Evolutionary conservation across 1,140 invertebrate genomes (phyloP).

Genomic region (Spodoptera frugiperda): DNA sequence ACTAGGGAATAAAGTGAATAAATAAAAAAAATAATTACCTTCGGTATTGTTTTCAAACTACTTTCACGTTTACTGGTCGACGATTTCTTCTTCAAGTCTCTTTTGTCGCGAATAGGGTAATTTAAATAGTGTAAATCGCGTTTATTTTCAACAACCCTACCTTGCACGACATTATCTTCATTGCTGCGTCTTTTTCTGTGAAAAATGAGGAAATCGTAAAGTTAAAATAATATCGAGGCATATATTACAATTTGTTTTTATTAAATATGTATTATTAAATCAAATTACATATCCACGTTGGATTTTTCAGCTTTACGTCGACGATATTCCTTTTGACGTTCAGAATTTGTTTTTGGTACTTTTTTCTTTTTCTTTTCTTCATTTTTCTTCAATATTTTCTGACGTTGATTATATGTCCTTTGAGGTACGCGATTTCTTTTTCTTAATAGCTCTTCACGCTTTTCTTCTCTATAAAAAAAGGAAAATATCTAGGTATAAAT

Average conservation of each 20-base stretch:
- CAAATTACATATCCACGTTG: slow-evolving; percentile 55
- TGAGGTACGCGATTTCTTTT: slow-evolving; percentile 59
- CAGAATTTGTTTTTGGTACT: slow-evolving; percentile 56
- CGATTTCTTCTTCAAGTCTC: slow-evolving; percentile 52
- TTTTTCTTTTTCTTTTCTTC: slow-evolving; percentile 51
- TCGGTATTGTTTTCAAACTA: slow-evolving; percentile 50
- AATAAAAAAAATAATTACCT: too few species aligned
- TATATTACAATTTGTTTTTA: too few species aligned
- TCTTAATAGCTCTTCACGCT: too few species aligned
- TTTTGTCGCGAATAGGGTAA: slow-evolving; percentile 53
- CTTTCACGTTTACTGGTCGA: slow-evolving; percentile 40
- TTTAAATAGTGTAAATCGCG: slow-evolving; percentile 57
- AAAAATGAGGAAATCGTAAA: slow-evolving; percentile 52
- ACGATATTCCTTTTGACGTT: slow-evolving; percentile 60
- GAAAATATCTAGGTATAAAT: too few species aligned
- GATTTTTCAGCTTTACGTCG: slow-evolving; percentile 48
- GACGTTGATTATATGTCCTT: slow-evolving; percentile 62
- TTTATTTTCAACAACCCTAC: slow-evolving; percentile 57
- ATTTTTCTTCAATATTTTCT: slow-evolving; percentile 60
- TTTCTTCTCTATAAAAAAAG: too few species aligned
- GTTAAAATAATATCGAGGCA: slow-evolving; percentile 57
- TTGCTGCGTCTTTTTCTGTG: slow-evolving; percentile 54
- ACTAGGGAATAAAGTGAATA: too few species aligned
- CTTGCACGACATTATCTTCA: slow-evolving; percentile 55
- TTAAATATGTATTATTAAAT: too few species aligned